These are phyloP conservation scores for Hippocampus zosterae DNA, from an alignment of 2,113 vertebrate genomes.

Conservation along the genomic window DNA sequence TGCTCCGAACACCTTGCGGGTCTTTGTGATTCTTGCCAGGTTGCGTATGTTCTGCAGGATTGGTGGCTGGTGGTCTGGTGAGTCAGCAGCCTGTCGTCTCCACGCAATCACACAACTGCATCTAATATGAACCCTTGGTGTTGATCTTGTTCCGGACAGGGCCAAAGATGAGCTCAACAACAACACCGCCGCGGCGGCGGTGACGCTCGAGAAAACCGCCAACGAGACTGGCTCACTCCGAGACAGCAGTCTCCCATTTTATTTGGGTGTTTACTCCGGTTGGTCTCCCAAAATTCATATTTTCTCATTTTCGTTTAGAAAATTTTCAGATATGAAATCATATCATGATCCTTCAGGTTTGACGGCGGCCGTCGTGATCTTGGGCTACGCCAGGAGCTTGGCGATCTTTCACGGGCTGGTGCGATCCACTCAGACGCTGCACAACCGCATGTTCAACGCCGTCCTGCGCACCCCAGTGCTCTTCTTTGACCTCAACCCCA, in stretches of 20 bases:
- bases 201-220: background rate
- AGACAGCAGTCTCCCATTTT: constrained; percentile 69
- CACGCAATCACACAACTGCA: background rate
- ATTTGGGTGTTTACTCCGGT: constrained; percentile 88
- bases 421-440: constrained; percentile 76
- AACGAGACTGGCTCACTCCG: constrained; percentile 32
- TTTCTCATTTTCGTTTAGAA: background rate
- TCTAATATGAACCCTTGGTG: background rate
- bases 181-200: constrained; percentile 21
- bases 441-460: constrained; percentile 85
- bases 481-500: constrained; percentile 90
- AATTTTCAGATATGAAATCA: background rate
- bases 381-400: constrained; percentile 76
- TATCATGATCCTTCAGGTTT: constrained; percentile 66
- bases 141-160: constrained; percentile 41
- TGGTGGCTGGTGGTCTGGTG: constrained; percentile 94
- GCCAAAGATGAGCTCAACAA: constrained; percentile 29
- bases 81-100: constrained; percentile 34
- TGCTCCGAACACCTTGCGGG: background rate
- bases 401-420: constrained; percentile 80
- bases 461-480: constrained; percentile 80
- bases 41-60: constrained; percentile 81
- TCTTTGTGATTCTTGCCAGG: constrained; percentile 52
- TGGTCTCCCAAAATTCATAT: background rate
- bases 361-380: constrained; percentile 75